Percentiles rank a stretch among this genome's conserved stretches.
Evolutionary conservation across 2,113 vertebrate species (phyloP).

Genomic region (Pangasianodon hypophthalmus): DNA sequence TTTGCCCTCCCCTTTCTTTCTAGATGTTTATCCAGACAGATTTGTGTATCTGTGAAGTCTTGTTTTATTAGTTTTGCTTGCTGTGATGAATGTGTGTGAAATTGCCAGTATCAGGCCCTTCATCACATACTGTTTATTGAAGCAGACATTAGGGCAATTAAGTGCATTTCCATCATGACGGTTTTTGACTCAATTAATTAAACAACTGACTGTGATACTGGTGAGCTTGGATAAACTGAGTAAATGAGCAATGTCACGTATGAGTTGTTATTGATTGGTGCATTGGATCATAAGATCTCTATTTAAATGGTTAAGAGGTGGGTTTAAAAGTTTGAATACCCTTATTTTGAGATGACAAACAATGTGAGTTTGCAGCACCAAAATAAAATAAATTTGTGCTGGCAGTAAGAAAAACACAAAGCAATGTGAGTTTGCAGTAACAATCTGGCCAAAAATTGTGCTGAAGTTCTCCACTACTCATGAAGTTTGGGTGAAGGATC

Average conservation of each 20-base stretch:
- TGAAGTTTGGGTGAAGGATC: neutral
- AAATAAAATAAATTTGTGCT: neutral
- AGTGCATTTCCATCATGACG: constrained; percentile 12
- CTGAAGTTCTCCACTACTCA: neutral
- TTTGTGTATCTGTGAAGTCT: constrained; percentile 13
- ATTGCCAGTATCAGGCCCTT: constrained; percentile 16
- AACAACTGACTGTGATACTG: neutral
- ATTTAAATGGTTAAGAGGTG: neutral
- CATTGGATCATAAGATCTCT: neutral
- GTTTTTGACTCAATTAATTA: constrained; percentile 28
- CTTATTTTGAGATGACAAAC: neutral
- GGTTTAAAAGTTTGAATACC: neutral
- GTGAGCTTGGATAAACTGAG: neutral
- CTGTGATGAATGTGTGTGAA: constrained; percentile 31
- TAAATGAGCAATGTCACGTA: constrained; percentile 5
- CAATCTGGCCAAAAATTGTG: neutral
- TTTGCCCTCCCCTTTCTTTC: constrained; percentile 4
- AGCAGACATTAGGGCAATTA: constrained; percentile 20
- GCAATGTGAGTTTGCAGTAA: neutral
- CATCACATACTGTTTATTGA: constrained; percentile 38
- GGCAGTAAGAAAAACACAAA: neutral
- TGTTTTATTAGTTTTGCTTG: constrained; percentile 39
- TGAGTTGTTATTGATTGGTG: neutral
- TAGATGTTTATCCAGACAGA: constrained; percentile 32
- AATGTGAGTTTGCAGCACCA: neutral